Evolutionary conservation across 2,113 vertebrate species (phyloP).

Genomic region (Leucosticte australis): DNA sequence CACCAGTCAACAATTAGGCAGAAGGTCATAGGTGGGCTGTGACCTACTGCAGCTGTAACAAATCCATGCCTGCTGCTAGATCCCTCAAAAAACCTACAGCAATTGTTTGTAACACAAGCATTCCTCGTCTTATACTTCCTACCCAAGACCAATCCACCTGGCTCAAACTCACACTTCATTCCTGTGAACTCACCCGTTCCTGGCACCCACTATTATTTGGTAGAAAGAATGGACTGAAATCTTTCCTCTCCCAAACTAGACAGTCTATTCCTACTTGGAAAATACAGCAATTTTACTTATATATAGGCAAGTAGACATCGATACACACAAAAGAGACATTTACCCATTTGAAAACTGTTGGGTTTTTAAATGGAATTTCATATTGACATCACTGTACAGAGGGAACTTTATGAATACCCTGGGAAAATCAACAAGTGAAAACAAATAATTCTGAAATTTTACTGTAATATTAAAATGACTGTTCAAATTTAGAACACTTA

Average conservation of each 20-base stretch:
- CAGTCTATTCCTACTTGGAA: neutral
- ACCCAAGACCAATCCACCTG: rapidly evolving
- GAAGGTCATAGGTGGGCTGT: neutral
- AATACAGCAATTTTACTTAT: neutral
- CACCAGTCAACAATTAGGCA: neutral
- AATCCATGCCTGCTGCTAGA: neutral
- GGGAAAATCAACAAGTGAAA: neutral
- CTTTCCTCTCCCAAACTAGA: neutral
- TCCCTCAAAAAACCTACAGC: neutral
- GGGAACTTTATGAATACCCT: neutral
- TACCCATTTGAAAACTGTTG: neutral
- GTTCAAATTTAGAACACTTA: neutral
- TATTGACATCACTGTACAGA: neutral
- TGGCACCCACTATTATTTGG: neutral
- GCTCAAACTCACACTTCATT: neutral
- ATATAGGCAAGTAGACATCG: neutral
- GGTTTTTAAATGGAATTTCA: neutral
- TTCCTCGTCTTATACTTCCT: neutral
- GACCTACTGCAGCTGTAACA: neutral
- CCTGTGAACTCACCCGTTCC: neutral
- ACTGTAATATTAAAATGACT: neutral
- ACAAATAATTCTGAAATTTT: neutral
- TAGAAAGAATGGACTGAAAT: neutral
- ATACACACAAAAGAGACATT: neutral
- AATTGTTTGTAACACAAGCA: neutral